Conservation (phyloP, 2,888 invertebrate genomes). For the Clunio marinus region DNA sequence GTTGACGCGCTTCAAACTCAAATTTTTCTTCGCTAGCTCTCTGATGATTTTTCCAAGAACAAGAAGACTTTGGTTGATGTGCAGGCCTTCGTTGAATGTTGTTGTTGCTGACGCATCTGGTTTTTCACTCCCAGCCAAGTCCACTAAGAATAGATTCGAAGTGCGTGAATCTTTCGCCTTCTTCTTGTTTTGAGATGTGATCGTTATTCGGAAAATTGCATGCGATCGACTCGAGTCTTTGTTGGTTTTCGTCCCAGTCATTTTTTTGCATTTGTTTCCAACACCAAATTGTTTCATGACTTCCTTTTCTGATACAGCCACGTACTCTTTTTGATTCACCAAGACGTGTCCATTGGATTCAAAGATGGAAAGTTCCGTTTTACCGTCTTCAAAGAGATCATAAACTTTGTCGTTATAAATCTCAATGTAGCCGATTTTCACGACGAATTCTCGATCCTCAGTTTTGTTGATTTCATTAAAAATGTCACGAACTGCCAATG, state of each 20-base stretch:
- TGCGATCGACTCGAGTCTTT: slow-evolving; percentile 85
- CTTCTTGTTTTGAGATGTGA: slow-evolving; percentile 66
- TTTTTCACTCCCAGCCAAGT: slow-evolving; percentile 84
- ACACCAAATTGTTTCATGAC: slow-evolving; percentile 57
- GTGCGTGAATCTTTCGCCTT: slow-evolving; percentile 61
- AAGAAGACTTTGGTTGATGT: slow-evolving; percentile 75
- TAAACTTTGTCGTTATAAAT: slow-evolving; percentile 82
- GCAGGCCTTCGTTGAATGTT: slow-evolving; percentile 74
- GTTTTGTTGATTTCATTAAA: slow-evolving; percentile 62
- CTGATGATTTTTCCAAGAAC: slow-evolving; percentile 74
- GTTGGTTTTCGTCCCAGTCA: slow-evolving; percentile 82
- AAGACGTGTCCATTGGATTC: slow-evolving; percentile 57
- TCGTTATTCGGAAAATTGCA: slow-evolving; percentile 77
- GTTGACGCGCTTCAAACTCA: slow-evolving; percentile 50
- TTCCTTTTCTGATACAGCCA: slow-evolving; percentile 61
- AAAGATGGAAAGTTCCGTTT: slow-evolving; percentile 62
- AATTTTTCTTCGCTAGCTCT: slow-evolving; percentile 49
- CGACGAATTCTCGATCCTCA: slow-evolving; percentile 66
- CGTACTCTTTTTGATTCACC: slow-evolving; percentile 54
- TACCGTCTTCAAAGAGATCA: slow-evolving; percentile 64
- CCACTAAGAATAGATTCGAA: slow-evolving; percentile 79
- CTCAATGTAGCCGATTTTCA: slow-evolving; percentile 81
- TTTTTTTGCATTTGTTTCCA: slow-evolving; percentile 66
- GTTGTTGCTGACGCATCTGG: slow-evolving; percentile 75
- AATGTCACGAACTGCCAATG: slow-evolving; percentile 64